phyloP scores from a whole-genome alignment of 2,888 invertebrate genomes.

The Drepana falcataria region DNA sequence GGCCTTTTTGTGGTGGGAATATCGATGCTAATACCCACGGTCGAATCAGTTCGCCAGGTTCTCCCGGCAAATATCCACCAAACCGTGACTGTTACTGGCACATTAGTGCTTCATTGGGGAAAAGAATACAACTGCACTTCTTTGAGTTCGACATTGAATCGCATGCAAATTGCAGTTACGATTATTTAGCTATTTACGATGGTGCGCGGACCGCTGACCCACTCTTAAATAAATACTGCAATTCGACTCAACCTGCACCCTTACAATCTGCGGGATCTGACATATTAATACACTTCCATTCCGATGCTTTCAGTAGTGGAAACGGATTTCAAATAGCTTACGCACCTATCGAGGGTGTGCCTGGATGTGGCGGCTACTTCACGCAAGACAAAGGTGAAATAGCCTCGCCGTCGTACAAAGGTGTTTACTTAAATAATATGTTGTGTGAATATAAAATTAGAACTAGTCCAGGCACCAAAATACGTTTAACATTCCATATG shows the following conservation, averaged over 20 bases:
- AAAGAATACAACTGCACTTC: conserved; percentile 89
- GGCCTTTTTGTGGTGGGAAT: conserved; percentile 86
- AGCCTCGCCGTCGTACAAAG: conserved; percentile 79
- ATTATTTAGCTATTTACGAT: conserved; percentile 85
- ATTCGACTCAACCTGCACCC: conserved; percentile 85
- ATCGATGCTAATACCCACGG: conserved; percentile 82
- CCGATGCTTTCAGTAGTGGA: conserved; percentile 83
- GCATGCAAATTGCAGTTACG: conserved; percentile 85
- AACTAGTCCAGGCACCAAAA: conserved; percentile 79
- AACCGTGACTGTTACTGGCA: conserved; percentile 92
- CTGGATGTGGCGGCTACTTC: conserved; percentile 89
- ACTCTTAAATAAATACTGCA: conserved; percentile 84
- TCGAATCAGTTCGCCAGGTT: conserved; percentile 90
- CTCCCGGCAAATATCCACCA: conserved; percentile 91
- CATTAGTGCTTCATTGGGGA: conserved; percentile 81
- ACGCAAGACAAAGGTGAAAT: conserved; percentile 82
- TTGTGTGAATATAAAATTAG: conserved; percentile 90
- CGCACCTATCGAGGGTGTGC: conserved; percentile 83
- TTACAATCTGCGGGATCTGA: conserved; percentile 82
- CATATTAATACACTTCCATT: conserved; percentile 87
- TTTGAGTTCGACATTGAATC: conserved; percentile 86
- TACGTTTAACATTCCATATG: conserved; percentile 81
- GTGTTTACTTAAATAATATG: conserved; percentile 76
- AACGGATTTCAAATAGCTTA: conserved; percentile 93
- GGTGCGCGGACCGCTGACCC: conserved; percentile 67